phyloP scores from a whole-genome alignment of 2,113 vertebrate species.

The Phaethon lepturus region DNA sequence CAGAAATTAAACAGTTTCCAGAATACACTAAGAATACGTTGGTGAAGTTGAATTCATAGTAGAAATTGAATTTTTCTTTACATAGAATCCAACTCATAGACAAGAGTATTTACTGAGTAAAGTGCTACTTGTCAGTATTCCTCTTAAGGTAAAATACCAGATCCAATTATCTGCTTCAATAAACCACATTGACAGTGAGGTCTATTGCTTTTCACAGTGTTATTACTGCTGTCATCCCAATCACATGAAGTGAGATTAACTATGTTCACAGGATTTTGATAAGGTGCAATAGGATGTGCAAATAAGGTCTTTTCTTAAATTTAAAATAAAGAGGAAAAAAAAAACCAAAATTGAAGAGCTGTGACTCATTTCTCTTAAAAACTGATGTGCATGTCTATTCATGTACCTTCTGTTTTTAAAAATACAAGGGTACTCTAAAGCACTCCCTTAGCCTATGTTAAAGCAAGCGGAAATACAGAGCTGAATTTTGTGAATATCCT shows the following conservation, averaged over 20 bases:
- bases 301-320: conserved; percentile 4
- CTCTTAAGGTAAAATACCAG: conserved; percentile 13
- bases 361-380: conserved; percentile 42
- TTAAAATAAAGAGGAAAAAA: background rate
- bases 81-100: background rate
- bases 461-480: background rate
- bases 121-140: conserved; percentile 30
- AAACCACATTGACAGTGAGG: background rate
- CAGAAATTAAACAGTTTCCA: background rate
- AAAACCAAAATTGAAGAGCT: background rate
- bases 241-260: background rate
- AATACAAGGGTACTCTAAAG: background rate
- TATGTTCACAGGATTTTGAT: background rate
- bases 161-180: conserved; percentile 34
- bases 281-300: background rate
- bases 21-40: background rate
- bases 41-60: background rate
- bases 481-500: background rate
- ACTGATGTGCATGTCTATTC: conserved; percentile 27
- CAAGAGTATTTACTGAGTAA: background rate
- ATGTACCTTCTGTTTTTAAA: conserved; percentile 30
- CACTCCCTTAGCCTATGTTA: background rate
- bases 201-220: conserved; percentile 15
- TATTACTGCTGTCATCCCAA: background rate
- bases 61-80: background rate